These are phyloP conservation scores for Neosilurus mollespiculum DNA, from an alignment of 2,797 vertebrate genomes.

Conservation along the genomic window DNA sequence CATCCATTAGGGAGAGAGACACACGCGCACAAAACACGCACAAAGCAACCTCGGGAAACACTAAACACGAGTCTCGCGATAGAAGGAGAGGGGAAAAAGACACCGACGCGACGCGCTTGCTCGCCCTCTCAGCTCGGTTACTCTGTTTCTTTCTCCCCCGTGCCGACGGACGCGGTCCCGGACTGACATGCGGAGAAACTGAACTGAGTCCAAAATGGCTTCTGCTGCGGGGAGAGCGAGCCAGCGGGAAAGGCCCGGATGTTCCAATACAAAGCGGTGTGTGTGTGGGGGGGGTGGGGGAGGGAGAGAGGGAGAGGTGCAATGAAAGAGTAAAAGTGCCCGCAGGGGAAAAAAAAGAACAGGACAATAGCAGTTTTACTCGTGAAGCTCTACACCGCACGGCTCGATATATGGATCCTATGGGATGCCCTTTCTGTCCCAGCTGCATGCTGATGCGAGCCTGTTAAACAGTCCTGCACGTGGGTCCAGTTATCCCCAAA, in stretches of 20 bases:
- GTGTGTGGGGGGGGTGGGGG: conserved; percentile 45
- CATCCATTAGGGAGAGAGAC: neutral
- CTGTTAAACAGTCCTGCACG: neutral
- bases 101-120: conserved; percentile 11
- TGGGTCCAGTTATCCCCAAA: neutral
- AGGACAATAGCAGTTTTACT: neutral
- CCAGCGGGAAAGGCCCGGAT: conserved; percentile 82
- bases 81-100: neutral
- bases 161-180: conserved; percentile 42
- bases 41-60: neutral
- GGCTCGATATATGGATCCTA: conserved; percentile 23
- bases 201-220: conserved; percentile 85
- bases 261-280: conserved; percentile 78
- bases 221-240: conserved; percentile 66
- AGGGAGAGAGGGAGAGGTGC: neutral
- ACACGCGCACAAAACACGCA: neutral
- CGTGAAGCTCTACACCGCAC: neutral
- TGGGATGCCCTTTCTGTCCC: conserved; percentile 15
- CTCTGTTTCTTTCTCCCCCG: neutral
- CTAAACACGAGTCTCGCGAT: neutral
- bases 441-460: neutral
- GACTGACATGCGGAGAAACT: conserved; percentile 59
- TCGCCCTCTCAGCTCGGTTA: conserved; percentile 2
- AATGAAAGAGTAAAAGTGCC: conserved; percentile 2
- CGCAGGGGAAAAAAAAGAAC: neutral